phyloP scores from a whole-genome alignment of 2,797 vertebrate genomes.

The Natrix natrix region DNA sequence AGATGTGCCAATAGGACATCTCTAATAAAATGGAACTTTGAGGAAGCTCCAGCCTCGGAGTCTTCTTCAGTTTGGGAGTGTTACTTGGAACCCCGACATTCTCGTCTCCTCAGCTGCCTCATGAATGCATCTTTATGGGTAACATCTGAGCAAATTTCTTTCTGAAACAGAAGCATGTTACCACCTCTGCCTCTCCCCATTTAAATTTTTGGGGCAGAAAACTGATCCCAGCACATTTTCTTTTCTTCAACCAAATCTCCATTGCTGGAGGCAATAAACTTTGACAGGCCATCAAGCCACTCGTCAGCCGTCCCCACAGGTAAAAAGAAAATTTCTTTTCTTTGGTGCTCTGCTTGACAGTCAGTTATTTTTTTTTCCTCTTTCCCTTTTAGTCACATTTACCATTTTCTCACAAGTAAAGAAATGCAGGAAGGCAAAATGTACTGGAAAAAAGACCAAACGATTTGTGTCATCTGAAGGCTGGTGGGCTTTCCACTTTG shows the following conservation, averaged over 20 bases:
- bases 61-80: too few species aligned
- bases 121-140: background rate
- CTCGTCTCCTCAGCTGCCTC: too few species aligned
- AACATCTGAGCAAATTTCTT: background rate
- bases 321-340: constrained; percentile 34
- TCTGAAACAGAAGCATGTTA: background rate
- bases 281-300: constrained; percentile 13
- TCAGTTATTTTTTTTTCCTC: too few species aligned
- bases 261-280: background rate
- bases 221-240: background rate
- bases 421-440: constrained; percentile 45
- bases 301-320: background rate
- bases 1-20: too few species aligned
- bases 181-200: too few species aligned
- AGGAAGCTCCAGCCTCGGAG: too few species aligned
- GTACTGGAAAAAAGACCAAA: constrained; percentile 8
- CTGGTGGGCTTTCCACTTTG: constrained; percentile 44
- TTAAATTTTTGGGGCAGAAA: background rate
- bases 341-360: constrained; percentile 35
- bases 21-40: too few species aligned
- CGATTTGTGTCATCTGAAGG: constrained; percentile 33
- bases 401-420: constrained; percentile 46
- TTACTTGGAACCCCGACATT: too few species aligned
- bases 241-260: background rate
- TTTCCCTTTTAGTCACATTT: background rate